phyloP scores from a whole-genome alignment of 2,113 vertebrate species.

The Cyrtonyx montezumae region DNA sequence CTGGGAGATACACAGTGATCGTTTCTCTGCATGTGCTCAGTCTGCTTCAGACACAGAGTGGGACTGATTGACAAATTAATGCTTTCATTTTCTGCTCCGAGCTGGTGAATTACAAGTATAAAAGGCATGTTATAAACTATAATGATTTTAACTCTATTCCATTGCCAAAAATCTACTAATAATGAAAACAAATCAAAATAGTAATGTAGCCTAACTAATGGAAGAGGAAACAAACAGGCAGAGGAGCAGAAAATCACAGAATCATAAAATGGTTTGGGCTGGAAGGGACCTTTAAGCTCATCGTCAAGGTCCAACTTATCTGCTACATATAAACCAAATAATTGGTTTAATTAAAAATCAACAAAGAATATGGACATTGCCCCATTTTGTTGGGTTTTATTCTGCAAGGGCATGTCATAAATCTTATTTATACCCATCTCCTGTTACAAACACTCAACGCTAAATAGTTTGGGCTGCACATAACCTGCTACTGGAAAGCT shows the following conservation, averaged over 20 bases:
- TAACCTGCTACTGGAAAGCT: no score
- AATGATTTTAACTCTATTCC: conserved; percentile 66
- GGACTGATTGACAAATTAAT: conserved; percentile 72
- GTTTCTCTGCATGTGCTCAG: conserved; percentile 7
- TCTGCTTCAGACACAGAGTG: conserved; percentile 60
- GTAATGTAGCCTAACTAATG: conserved; percentile 39
- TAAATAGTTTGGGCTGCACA: background rate
- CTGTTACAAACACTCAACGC: background rate
- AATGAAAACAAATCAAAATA: conserved; percentile 73
- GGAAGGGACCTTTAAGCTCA: no score
- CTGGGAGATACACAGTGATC: conserved; percentile 34
- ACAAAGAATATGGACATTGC: background rate
- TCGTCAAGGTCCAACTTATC: background rate
- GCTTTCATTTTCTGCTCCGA: conserved; percentile 66
- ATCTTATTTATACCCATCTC: background rate
- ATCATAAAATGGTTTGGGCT: no score
- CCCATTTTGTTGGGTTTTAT: conserved; percentile 20
- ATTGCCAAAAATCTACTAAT: conserved; percentile 71
- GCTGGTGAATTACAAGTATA: conserved; percentile 54
- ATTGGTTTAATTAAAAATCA: conserved; percentile 59
- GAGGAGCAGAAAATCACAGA: background rate
- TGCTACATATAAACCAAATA: background rate
- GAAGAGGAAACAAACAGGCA: conserved; percentile 40
- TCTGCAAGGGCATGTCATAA: background rate
- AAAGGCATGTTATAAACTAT: conserved; percentile 63